Evolutionary conservation across 2,113 vertebrate genomes (phyloP).

Genomic region (Panthera leo): DNA sequence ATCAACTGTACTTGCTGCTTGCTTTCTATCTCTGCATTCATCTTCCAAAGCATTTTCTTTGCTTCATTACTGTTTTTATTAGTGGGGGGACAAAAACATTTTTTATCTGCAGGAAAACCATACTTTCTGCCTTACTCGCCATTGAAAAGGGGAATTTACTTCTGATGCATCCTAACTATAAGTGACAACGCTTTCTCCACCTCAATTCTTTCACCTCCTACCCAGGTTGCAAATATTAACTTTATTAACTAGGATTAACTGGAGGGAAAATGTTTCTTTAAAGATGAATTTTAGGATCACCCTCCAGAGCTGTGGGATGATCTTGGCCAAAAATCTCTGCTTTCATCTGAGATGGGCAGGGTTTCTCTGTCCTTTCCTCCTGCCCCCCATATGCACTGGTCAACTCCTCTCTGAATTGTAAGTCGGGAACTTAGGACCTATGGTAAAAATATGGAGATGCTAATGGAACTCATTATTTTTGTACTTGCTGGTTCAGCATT

Average conservation of each 20-base stretch:
- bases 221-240: neutral
- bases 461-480: neutral
- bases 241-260: neutral
- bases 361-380: accelerated
- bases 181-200: neutral
- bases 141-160: neutral
- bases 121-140: neutral
- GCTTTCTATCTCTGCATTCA: neutral
- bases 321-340: neutral
- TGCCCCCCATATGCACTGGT: too few species aligned
- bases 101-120: neutral
- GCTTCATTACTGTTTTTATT: neutral
- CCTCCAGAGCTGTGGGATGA: neutral
- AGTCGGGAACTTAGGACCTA: neutral
- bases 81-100: neutral
- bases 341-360: neutral
- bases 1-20: neutral
- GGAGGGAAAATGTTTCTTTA: slow-evolving; percentile 5
- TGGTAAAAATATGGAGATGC: neutral
- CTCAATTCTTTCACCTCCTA: neutral
- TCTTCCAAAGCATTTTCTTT: slow-evolving; percentile 2
- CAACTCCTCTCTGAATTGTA: neutral
- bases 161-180: neutral
- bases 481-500: neutral
- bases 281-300: neutral